Base-by-base conservation (phyloP, 2,888 invertebrate genomes). In the Autographa pulchrina region DNA sequence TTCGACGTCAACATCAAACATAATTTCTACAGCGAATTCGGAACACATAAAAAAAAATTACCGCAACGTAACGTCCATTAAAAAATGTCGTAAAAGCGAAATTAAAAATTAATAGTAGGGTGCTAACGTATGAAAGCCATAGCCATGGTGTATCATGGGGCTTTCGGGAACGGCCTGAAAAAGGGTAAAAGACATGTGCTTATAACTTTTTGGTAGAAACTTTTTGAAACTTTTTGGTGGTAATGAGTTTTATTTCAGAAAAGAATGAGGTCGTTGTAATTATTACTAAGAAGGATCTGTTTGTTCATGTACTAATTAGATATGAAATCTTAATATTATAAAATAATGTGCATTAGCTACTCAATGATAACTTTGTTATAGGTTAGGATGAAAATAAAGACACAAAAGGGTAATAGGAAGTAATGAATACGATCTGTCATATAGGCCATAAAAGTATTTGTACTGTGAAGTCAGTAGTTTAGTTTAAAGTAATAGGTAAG, bases 91-190 rank as follows among this genome's bases (percentile, higher is more conserved):
- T 91, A 86, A 90, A 88, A 87, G 80, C 73, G 69, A 86, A 90
- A 90, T 90, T 90, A 89, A 91, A 90, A 89, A 89, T 89, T 88
- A 88, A 90, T 85, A 85, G 86, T 87, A 66, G 65, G 77, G 75
- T 67, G 67, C 78, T 83, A 83, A 81, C 82, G 84, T 87, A 85
- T 85, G 84, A 78, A 80, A 75, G 74, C 68, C 59, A 64, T 67
- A 72, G 25, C 25, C 3, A 25, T 25, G 71, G 20, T 32, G n/a
- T 61, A 41, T 65, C 18, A 43, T 71, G 68, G 66, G 54, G 60
- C 67, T 68, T 77, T 59, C 31, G 66, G 79, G 14, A 48, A 65
- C 18, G 7, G 43, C 0, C 35, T 31, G 31, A 48, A n/a, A 59
- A 56, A 38, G 13, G 14, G 52, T 8, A 65, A 11, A 18, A 11